These are phyloP conservation scores for Frankliniella fusca DNA, from an alignment of 2,888 invertebrate genomes.

Conservation along the genomic window DNA sequence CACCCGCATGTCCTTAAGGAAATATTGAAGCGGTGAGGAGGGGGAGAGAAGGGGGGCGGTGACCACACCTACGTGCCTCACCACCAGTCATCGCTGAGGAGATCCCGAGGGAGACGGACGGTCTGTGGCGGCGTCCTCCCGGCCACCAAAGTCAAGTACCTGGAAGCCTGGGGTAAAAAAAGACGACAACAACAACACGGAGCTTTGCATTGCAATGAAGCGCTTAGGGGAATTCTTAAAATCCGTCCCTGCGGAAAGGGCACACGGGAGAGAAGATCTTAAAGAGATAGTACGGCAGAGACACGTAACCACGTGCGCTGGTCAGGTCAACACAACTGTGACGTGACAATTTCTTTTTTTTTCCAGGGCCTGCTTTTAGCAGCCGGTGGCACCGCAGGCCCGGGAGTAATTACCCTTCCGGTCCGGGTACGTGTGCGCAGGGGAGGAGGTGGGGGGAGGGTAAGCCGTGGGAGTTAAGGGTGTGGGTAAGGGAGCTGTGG, in stretches of 20 bases:
- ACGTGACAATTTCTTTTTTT: background rate
- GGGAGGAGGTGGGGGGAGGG: too few relatives aligned
- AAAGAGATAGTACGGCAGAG: background rate
- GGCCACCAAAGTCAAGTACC: background rate
- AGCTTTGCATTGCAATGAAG: background rate
- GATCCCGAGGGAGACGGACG: too few relatives aligned
- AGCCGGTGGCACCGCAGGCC: background rate
- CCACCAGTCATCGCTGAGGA: too few relatives aligned
- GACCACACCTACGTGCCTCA: background rate
- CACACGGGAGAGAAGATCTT: background rate
- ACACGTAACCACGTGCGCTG: background rate
- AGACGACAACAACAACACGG: too few relatives aligned
- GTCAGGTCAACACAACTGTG: background rate
- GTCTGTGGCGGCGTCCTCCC: too few relatives aligned
- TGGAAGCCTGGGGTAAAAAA: background rate
- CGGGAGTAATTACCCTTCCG: background rate
- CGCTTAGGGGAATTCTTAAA: too few relatives aligned
- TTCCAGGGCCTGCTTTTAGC: background rate
- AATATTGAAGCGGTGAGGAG: background rate
- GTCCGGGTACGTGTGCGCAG: too few relatives aligned
- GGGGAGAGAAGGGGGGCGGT: too few relatives aligned
- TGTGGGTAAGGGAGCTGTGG: background rate
- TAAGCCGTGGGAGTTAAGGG: too few relatives aligned
- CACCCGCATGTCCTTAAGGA: slow-evolving; percentile 9
- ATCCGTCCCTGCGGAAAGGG: background rate